Evolutionary conservation across 2,888 invertebrate species (phyloP).

Genomic region (Margaritifera margaritifera): DNA sequence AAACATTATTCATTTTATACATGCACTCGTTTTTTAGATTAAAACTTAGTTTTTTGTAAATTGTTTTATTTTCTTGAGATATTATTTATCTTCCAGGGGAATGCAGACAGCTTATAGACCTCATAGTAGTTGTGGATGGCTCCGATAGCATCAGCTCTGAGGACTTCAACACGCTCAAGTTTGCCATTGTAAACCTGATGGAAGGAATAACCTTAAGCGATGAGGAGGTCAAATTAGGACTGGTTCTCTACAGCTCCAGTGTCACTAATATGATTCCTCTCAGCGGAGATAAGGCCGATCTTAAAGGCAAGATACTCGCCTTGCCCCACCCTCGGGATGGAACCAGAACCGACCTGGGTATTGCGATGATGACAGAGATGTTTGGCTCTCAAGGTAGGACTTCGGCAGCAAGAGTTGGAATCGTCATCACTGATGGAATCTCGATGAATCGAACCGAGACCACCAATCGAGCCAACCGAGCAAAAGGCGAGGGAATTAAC

Average conservation of each 20-base stretch:
- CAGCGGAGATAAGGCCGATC: conserved; percentile 15
- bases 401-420: conserved; percentile 23
- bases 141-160: conserved; percentile 32
- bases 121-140: conserved; percentile 33
- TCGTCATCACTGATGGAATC: conserved; percentile 38
- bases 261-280: conserved; percentile 23
- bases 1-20: too few species aligned
- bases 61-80: background rate
- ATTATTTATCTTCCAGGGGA: conserved; percentile 11
- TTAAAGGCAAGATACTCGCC: conserved; percentile 14
- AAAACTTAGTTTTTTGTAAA: too few species aligned
- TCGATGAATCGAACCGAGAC: conserved; percentile 26
- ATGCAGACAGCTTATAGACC: conserved; percentile 26
- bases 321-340: conserved; percentile 31
- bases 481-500: conserved; percentile 19
- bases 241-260: conserved; percentile 28
- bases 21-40: too few species aligned
- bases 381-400: conserved; percentile 18
- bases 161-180: conserved; percentile 24
- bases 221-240: conserved; percentile 28
- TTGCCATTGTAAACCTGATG: conserved; percentile 23
- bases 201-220: conserved; percentile 22
- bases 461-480: conserved; percentile 11
- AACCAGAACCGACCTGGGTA: conserved; percentile 34
- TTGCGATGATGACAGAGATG: conserved; percentile 25